These are phyloP conservation scores for Osmerus eperlanus DNA, from an alignment of 2,113 vertebrate species.

Conservation along the genomic window DNA sequence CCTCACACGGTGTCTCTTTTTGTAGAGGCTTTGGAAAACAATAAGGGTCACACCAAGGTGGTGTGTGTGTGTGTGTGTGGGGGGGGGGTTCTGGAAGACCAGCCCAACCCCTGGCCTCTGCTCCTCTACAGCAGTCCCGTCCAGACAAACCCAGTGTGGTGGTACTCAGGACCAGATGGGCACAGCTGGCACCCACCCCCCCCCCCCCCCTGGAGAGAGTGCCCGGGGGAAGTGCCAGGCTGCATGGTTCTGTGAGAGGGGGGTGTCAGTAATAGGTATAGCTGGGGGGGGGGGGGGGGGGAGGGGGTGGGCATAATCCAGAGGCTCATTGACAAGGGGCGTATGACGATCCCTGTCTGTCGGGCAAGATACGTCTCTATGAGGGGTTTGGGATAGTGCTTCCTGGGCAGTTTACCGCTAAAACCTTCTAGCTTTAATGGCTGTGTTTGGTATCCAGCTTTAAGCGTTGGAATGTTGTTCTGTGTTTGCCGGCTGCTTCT, in stretches of 20 bases:
- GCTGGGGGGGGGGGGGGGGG: slow-evolving; percentile 28
- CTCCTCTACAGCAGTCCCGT: slow-evolving; percentile 36
- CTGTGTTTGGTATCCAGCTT: no score
- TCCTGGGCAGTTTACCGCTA: no score
- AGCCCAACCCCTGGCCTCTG: slow-evolving; percentile 26
- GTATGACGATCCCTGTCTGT: not conserved
- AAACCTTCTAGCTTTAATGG: no score
- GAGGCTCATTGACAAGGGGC: not conserved
- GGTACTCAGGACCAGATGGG: slow-evolving; percentile 62
- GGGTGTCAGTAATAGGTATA: slow-evolving; percentile 54
- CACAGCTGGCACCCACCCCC: slow-evolving; percentile 47
- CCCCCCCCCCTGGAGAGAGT: slow-evolving; percentile 35
- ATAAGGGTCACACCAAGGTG: no score
- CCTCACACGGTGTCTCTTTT: no score
- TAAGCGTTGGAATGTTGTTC: no score
- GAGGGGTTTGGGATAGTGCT: not conserved
- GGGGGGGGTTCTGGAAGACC: not conserved
- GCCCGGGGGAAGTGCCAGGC: slow-evolving; percentile 54
- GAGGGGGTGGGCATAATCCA: not conserved
- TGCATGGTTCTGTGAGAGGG: slow-evolving; percentile 49
- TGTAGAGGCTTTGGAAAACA: no score
- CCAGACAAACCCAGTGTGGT: slow-evolving; percentile 33
- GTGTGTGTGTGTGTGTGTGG: not conserved
- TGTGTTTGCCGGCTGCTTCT: no score
- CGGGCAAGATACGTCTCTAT: not conserved